A percentile compares a stretch with the other conserved stretches of the same genome.
phyloP scores from a whole-genome alignment of 2,113 vertebrate genomes.

The Microtus oregoni region DNA sequence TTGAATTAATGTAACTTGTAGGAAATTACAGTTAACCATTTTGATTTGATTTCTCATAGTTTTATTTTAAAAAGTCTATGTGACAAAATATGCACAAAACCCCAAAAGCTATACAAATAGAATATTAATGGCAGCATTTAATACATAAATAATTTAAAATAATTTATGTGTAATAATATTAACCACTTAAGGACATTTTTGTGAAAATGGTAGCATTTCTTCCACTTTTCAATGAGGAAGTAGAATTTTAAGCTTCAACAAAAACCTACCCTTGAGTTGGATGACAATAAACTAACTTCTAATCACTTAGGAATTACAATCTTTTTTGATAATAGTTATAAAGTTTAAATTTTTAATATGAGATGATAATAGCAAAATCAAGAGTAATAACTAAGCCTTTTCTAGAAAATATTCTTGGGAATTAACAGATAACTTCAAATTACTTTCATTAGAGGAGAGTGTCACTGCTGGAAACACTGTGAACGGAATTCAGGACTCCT shows the following conservation, averaged over 20 bases:
- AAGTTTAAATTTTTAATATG: background rate
- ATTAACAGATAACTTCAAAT: background rate
- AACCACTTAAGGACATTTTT: slow-evolving; percentile 20
- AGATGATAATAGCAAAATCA: background rate
- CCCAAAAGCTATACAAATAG: background rate
- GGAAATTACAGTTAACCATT: slow-evolving; percentile 20
- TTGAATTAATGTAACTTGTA: background rate
- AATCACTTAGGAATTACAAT: background rate
- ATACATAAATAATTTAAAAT: background rate
- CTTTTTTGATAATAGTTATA: background rate
- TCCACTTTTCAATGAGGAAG: background rate
- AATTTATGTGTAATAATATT: background rate
- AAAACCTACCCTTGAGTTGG: background rate
- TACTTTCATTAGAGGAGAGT: background rate
- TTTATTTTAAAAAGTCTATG: background rate
- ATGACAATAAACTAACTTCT: background rate
- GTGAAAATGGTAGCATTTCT: background rate
- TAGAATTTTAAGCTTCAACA: background rate
- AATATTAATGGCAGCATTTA: background rate
- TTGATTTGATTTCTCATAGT: background rate
- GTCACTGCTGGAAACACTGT: background rate
- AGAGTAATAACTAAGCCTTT: slow-evolving; percentile 3
- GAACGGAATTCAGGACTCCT: background rate
- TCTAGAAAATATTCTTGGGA: background rate
- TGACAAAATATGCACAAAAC: background rate